Conservation (phyloP, 2,113 vertebrate species). For the Sprattus sprattus region DNA sequence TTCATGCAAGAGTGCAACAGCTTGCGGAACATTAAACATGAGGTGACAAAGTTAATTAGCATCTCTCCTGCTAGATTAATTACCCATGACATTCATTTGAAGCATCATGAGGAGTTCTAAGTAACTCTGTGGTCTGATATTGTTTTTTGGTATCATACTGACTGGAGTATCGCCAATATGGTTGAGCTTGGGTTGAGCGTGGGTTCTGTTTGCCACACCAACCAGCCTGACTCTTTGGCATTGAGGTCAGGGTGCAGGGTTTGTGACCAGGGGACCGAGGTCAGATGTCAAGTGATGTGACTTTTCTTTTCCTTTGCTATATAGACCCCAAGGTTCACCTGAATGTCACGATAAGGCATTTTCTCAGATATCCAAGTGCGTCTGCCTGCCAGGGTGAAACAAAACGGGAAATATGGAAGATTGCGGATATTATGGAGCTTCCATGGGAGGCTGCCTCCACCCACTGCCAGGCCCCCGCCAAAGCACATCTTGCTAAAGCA, state of each 20-base stretch:
- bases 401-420: background rate
- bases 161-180: background rate
- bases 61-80: background rate
- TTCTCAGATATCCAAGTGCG: background rate
- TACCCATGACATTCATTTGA: background rate
- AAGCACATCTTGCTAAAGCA: background rate
- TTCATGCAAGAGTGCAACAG: background rate
- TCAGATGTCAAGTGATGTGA: background rate
- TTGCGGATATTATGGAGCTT: background rate
- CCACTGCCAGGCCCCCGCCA: background rate
- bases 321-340: background rate
- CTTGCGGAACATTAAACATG: background rate
- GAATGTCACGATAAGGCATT: background rate
- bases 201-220: background rate
- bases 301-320: background rate
- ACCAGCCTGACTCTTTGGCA: background rate
- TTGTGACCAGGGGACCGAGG: background rate
- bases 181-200: no score
- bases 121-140: background rate
- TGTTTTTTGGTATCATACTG: background rate
- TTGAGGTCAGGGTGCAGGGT: background rate
- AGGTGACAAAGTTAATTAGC: conserved; percentile 7
- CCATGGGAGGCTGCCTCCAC: background rate
- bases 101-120: background rate
- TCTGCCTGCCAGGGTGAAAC: background rate